Evolutionary conservation across 2,113 vertebrate species (phyloP).

Genomic region (Salvelinus alpinus): DNA sequence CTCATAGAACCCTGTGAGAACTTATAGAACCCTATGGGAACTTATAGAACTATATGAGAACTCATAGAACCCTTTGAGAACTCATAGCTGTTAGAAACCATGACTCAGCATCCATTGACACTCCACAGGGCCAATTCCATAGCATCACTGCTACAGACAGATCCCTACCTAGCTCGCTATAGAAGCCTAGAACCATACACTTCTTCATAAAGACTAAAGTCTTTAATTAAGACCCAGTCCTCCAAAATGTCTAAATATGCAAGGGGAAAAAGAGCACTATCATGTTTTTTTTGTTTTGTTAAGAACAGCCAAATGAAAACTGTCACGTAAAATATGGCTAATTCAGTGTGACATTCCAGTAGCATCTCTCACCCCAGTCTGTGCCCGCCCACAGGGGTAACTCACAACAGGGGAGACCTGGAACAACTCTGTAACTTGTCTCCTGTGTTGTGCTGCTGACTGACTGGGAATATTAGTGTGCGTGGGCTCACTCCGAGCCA

Average conservation of each 20-base stretch:
- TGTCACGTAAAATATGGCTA: not conserved
- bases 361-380: not conserved
- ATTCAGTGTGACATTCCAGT: not conserved
- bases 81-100: not conserved
- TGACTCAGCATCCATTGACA: not conserved
- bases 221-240: not conserved
- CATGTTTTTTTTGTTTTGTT: not conserved
- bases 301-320: not conserved
- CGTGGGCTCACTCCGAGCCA: no score
- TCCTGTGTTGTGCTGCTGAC: conserved; percentile 19
- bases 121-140: not conserved
- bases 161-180: not conserved
- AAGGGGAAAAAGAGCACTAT: not conserved
- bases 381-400: not conserved
- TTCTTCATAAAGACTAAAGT: not conserved
- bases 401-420: not conserved
- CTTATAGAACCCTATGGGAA: no score
- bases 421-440: conserved; percentile 32
- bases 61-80: not conserved
- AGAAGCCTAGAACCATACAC: not conserved
- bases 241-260: not conserved
- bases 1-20: no score
- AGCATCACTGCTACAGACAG: not conserved
- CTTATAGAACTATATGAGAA: no score
- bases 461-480: no score